Conservation (phyloP, 2,113 vertebrate genomes). For the Ictidomys tridecemlineatus region DNA sequence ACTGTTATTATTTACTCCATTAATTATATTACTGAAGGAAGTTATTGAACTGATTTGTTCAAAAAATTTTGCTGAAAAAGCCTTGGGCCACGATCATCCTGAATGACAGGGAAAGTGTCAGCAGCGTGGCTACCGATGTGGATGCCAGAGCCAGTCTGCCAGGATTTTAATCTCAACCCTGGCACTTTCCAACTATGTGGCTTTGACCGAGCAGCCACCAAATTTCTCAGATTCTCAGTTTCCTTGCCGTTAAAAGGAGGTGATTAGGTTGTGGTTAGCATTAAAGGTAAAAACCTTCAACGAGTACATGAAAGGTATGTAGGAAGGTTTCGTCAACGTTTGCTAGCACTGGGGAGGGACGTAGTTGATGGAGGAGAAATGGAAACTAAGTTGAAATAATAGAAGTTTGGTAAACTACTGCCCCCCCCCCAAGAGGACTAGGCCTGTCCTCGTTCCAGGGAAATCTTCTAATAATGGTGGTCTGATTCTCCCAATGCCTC, state of each 20-base stretch:
- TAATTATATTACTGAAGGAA: not conserved
- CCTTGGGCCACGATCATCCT: not conserved
- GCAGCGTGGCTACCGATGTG: not conserved
- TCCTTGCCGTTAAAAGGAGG: not conserved
- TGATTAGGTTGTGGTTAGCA: not conserved
- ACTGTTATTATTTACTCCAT: not conserved
- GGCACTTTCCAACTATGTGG: not conserved
- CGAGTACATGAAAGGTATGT: too few species aligned
- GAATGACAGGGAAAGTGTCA: not conserved
- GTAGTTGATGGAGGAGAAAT: not conserved
- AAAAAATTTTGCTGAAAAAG: not conserved
- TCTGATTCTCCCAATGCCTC: not conserved
- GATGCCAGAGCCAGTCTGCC: not conserved
- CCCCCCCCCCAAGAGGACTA: not conserved
- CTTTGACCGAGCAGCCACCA: not conserved
- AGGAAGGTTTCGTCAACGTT: not conserved
- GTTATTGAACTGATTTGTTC: not conserved
- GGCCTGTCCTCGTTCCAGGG: not conserved
- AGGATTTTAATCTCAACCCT: not conserved
- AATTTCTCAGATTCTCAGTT: not conserved
- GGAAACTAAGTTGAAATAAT: not conserved
- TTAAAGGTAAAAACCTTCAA: not conserved
- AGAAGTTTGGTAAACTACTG: not conserved
- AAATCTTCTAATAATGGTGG: not conserved
- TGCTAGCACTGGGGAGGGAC: not conserved